Percentiles rank a stretch among this genome's conserved stretches.
These are phyloP conservation scores for Thecocarcelia acutangulata DNA, from an alignment of 2,888 invertebrate genomes.

Conservation along the genomic window DNA sequence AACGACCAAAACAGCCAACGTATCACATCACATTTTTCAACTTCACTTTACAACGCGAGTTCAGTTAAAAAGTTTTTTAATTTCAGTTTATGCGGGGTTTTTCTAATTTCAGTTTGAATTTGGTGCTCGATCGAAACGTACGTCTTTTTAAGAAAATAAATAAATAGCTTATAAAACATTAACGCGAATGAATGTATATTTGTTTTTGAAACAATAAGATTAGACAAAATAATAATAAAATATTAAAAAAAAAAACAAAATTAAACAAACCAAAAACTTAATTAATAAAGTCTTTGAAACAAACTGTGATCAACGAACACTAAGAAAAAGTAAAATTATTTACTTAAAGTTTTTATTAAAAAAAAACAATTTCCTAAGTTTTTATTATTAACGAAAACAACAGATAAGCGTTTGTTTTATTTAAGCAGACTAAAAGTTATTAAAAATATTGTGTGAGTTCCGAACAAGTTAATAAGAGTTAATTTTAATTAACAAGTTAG, in stretches of 20 bases:
- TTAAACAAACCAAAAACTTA: constrained; percentile 28
- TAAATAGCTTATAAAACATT: constrained; percentile 58
- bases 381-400: constrained; percentile 4
- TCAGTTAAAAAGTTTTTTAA: constrained; percentile 49
- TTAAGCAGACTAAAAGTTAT: constrained; percentile 28
- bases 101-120: constrained; percentile 80
- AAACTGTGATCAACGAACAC: constrained; percentile 35
- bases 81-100: constrained; percentile 65
- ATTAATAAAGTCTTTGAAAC: constrained; percentile 29
- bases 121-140: constrained; percentile 82
- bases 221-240: constrained; percentile 34
- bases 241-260: constrained; percentile 8
- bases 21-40: constrained; percentile 64
- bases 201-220: constrained; percentile 32
- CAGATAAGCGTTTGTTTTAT: constrained; percentile 6
- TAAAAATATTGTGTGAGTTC: constrained; percentile 6
- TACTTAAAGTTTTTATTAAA: constrained; percentile 4
- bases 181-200: constrained; percentile 24
- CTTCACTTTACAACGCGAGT: constrained; percentile 53
- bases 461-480: constrained; percentile 18
- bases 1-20: constrained; percentile 63
- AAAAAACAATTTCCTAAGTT: constrained; percentile 14
- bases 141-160: constrained; percentile 68
- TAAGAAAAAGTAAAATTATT: constrained; percentile 41
- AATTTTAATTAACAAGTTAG: constrained; percentile 1